phyloP scores from a whole-genome alignment of 2,888 invertebrate genomes.

The Drosophila kanekoi region DNA sequence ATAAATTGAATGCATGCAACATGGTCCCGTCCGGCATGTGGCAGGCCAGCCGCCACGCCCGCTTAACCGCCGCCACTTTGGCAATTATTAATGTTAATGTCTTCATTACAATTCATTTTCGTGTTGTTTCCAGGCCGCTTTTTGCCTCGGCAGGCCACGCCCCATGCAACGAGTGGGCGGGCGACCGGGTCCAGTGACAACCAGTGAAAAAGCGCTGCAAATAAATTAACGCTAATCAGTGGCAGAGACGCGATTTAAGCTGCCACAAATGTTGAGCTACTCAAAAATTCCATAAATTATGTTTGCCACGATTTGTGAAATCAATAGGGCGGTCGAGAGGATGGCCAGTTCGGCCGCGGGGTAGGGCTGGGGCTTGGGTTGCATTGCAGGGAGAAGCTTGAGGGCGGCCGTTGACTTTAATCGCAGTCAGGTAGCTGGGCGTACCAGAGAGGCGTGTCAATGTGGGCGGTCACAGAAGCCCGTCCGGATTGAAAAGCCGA shows the following conservation, averaged over 20 bases:
- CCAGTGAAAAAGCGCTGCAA: slow-evolving; percentile 29
- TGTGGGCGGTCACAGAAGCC: slow-evolving; percentile 30
- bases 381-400: slow-evolving; percentile 9
- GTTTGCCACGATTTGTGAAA: slow-evolving; percentile 61
- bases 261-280: slow-evolving; percentile 17
- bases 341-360: not conserved
- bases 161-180: too few relatives aligned
- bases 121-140: slow-evolving; percentile 36
- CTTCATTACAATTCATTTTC: slow-evolving; percentile 73
- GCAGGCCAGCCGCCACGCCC: not conserved
- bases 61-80: slow-evolving; percentile 32
- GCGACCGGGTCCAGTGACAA: not conserved
- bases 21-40: slow-evolving; percentile 5
- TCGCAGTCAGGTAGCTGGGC: slow-evolving; percentile 35
- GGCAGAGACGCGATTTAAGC: slow-evolving; percentile 18
- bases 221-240: slow-evolving; percentile 59
- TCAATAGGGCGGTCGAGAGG: slow-evolving; percentile 54
- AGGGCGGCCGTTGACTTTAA: slow-evolving; percentile 65
- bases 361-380: not conserved
- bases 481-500: slow-evolving; percentile 44
- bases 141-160: slow-evolving; percentile 11
- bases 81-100: slow-evolving; percentile 77
- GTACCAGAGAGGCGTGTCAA: slow-evolving; percentile 28
- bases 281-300: slow-evolving; percentile 61
- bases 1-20: slow-evolving; percentile 45